Conservation (phyloP, 2,797 vertebrate species). For the Dicrostonyx torquatus region DNA sequence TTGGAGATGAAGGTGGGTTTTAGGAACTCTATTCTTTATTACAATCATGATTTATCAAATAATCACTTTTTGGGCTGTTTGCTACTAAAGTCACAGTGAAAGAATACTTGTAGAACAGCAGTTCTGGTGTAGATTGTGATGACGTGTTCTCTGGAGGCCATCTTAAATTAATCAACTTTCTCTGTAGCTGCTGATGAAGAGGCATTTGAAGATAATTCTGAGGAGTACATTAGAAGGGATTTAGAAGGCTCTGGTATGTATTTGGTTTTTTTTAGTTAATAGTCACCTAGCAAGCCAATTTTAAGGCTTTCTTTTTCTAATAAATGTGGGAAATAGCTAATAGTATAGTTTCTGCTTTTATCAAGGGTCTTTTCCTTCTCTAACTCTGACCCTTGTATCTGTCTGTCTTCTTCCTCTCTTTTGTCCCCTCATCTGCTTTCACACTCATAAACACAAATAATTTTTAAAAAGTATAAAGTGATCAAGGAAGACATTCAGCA, state of each 20-base stretch:
- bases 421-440: no score
- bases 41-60: neutral
- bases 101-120: neutral
- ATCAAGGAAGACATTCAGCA: neutral
- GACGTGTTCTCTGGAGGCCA: neutral
- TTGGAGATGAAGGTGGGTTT: neutral
- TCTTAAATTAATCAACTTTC: constrained; percentile 66
- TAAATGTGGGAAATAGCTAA: neutral
- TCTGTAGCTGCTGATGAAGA: constrained; percentile 96
- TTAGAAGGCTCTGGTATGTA: constrained; percentile 97
- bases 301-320: constrained; percentile 3
- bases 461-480: no score
- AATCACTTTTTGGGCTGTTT: neutral
- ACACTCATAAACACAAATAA: neutral
- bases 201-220: constrained; percentile 99
- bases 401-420: neutral
- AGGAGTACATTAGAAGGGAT: constrained; percentile 98
- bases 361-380: neutral
- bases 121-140: neutral
- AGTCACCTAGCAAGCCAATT: neutral
- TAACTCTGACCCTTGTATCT: neutral
- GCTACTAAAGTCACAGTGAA: neutral
- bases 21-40: neutral
- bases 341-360: neutral
- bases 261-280: constrained; percentile 30